These are phyloP conservation scores for Ailuropoda melanoleuca DNA, from an alignment of 2,113 vertebrate species.

Conservation along the genomic window DNA sequence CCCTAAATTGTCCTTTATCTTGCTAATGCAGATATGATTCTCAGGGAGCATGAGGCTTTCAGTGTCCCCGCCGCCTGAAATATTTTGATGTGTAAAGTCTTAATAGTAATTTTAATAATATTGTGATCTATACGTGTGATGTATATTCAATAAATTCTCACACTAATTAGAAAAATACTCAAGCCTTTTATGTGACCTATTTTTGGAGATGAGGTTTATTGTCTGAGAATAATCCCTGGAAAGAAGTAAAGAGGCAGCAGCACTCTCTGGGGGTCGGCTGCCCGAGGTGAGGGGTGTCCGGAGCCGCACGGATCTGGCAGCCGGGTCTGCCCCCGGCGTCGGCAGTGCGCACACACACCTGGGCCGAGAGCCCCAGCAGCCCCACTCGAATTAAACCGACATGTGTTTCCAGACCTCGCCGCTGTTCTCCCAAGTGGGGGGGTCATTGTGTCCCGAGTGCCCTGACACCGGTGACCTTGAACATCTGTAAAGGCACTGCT, in stretches of 20 bases:
- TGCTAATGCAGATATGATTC: constrained; percentile 87
- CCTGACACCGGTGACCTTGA: fast-evolving
- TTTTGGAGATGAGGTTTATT: constrained; percentile 80
- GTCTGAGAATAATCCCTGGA: constrained; percentile 64
- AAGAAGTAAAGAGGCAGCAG: constrained; percentile 36
- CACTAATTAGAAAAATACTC: constrained; percentile 85
- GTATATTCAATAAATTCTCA: constrained; percentile 84
- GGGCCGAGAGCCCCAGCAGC: fast-evolving
- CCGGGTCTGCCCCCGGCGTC: fast-evolving
- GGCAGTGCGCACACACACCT: fast-evolving
- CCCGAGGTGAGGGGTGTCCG: not conserved
- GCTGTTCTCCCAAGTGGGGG: fast-evolving
- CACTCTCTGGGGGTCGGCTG: fast-evolving
- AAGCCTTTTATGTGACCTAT: constrained; percentile 78
- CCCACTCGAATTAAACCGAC: fast-evolving
- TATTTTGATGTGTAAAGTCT: constrained; percentile 86
- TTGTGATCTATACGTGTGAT: constrained; percentile 84
- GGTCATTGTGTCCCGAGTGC: fast-evolving
- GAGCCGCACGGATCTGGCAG: fast-evolving
- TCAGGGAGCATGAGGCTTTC: constrained; percentile 78
- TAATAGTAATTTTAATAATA: constrained; percentile 85
- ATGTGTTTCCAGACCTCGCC: fast-evolving
- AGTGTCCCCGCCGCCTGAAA: constrained; percentile 79
- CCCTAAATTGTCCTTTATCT: constrained; percentile 90
- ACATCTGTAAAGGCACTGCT: fast-evolving